These are phyloP conservation scores for Hemistola chrysoprasaria DNA, from an alignment of 2,888 invertebrate species.

Conservation along the genomic window DNA sequence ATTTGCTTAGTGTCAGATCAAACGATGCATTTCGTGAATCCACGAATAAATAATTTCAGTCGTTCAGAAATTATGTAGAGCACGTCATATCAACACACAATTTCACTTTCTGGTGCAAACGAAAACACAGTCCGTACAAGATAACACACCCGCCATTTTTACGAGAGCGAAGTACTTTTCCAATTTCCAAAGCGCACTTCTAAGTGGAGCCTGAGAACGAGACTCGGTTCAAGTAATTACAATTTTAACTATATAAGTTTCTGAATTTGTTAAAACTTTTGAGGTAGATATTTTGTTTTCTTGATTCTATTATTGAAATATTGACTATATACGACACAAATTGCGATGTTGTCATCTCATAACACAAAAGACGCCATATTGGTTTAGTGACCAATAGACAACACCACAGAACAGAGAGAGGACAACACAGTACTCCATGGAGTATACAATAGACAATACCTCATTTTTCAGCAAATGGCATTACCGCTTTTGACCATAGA, in stretches of 20 bases:
- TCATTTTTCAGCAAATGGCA: too few species aligned
- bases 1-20: constrained; percentile 61
- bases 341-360: constrained; percentile 82
- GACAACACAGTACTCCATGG: too few species aligned
- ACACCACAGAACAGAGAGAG: too few species aligned
- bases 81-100: constrained; percentile 46
- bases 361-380: constrained; percentile 81
- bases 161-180: constrained; percentile 71
- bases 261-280: constrained; percentile 60
- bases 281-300: constrained; percentile 61
- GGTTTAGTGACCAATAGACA: constrained; percentile 58
- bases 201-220: constrained; percentile 37
- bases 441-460: constrained; percentile 38
- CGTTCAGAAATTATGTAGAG: constrained; percentile 30
- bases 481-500: too few species aligned
- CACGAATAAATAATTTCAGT: constrained; percentile 36
- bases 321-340: constrained; percentile 74
- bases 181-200: constrained; percentile 63
- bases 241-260: constrained; percentile 47
- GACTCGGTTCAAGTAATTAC: constrained; percentile 42
- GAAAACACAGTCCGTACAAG: constrained; percentile 76
- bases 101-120: constrained; percentile 62
- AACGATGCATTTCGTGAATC: constrained; percentile 54
- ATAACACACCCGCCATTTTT: constrained; percentile 83
- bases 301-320: constrained; percentile 52